A percentile compares a stretch with the other conserved stretches of the same genome.
phyloP scores from a whole-genome alignment of 2,888 invertebrate genomes.

The Acanthoscelides obtectus region DNA sequence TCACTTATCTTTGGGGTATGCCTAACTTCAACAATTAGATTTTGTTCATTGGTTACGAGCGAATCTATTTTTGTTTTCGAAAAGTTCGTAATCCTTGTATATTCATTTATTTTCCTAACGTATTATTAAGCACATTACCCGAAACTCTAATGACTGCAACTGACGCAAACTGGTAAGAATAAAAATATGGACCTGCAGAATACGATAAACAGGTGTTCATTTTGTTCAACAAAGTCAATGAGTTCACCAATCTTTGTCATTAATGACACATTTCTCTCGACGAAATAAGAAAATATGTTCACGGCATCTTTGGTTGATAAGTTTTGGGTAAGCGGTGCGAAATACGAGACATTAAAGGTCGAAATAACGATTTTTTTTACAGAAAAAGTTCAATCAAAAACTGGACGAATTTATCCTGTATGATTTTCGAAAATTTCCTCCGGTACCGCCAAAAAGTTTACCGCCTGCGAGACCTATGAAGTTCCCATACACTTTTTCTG shows the following conservation, averaged over 20 bases:
- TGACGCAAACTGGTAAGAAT: neutral
- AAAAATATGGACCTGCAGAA: neutral
- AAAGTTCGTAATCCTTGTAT: no score
- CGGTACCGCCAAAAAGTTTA: neutral
- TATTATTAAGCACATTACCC: neutral
- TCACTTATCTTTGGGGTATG: no score
- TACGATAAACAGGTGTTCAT: neutral
- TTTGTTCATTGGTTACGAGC: no score
- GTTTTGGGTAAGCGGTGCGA: neutral
- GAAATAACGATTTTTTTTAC: no score
- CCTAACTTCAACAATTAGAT: no score
- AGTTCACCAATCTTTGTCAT: neutral
- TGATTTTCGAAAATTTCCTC: neutral
- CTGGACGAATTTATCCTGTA: neutral
- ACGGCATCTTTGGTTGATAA: neutral
- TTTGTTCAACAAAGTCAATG: neutral
- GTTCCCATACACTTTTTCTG: constrained; percentile 53
- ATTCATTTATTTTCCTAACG: no score
- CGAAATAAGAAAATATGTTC: neutral
- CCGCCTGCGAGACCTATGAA: constrained; percentile 48
- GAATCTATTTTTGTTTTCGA: no score
- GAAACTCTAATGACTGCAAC: neutral
- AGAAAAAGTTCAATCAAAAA: neutral
- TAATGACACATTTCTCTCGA: neutral
- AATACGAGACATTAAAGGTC: neutral